Base-by-base conservation (phyloP, 53 echinoderm and acorn worm genomes). In the Crossaster papposus region DNA sequence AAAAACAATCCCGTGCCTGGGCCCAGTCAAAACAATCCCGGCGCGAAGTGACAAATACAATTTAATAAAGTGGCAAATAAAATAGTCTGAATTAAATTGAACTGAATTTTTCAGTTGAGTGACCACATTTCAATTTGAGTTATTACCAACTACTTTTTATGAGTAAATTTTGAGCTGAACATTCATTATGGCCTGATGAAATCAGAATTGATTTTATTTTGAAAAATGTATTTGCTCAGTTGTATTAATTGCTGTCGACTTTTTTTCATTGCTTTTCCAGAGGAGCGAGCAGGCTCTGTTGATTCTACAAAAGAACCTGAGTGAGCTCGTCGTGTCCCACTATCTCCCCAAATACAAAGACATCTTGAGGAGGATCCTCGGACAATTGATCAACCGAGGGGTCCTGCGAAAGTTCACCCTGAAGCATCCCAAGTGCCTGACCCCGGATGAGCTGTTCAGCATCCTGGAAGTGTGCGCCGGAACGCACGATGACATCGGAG, bases 401-500 rank as follows among this genome's bases (percentile, higher is more conserved):
- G 76, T 62, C 44, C 64, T 87, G 7, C 38, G 87, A 77, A 87
- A 75, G 77, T 63, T 87, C 36, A 87, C 87, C 36, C 77, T 87
- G 55, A 87, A 87, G 36, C 87, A 87, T 58, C 87, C 87, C n/a
- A 77, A 55, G 36, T 76, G 62, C 58, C 36, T 76, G 54, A 77
- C 75, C n/a, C 58, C 76, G 3, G 58, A 1, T 36, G 36, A 87
- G 36, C 28, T 87, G 51, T 55, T 36, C 62, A 54, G 77, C 55
- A 77, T 87, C 76, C 36, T 87, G 23, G 77, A 87, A 36, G 87
- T 87, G 10, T 87, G 87, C 20, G 55, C 87, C 15, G 87, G 77
- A 58, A 22, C 36, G 36, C 58, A 22, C 13, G 62, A 36, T 23
- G 72, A 65, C 3, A 28, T 20, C 55, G n/a, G 6, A 58, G 80